Percentiles rank a stretch among this genome's conserved stretches.
These are phyloP conservation scores for Rhinolophus ferrumequinum DNA, from an alignment of 2,113 vertebrate species.

Conservation along the genomic window DNA sequence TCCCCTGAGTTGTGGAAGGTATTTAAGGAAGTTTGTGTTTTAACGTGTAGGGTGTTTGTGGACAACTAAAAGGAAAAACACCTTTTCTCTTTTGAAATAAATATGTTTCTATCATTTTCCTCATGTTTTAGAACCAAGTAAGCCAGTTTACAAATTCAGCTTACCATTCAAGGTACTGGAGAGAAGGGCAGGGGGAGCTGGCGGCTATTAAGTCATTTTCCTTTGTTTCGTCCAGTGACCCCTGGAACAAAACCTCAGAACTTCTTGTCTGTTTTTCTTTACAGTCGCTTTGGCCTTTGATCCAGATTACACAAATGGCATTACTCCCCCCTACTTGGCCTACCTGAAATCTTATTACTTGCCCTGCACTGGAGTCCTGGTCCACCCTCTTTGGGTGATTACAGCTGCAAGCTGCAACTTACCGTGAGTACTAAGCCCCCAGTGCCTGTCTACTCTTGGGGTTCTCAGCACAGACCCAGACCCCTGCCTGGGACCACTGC, in stretches of 20 bases:
- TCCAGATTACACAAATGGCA: background rate
- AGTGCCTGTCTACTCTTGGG: background rate
- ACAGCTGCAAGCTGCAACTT: conserved; percentile 76
- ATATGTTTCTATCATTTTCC: background rate
- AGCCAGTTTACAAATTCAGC: background rate
- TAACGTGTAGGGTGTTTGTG: background rate
- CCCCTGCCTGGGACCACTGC: background rate
- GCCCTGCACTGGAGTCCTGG: conserved; percentile 69
- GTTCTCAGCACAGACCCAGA: background rate
- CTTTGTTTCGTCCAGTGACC: background rate
- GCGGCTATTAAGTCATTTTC: background rate
- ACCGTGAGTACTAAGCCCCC: conserved; percentile 60
- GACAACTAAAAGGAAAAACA: background rate
- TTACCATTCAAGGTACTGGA: background rate
- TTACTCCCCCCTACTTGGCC: conserved; percentile 57
- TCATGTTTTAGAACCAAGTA: background rate
- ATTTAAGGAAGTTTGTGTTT: background rate
- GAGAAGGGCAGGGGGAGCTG: background rate
- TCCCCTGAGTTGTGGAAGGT: background rate
- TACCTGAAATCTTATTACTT: conserved; percentile 75
- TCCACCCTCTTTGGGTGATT: conserved; percentile 73
- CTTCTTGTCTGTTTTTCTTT: background rate
- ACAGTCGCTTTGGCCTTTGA: conserved; percentile 48
- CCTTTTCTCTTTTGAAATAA: background rate
- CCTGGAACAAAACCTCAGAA: background rate